A percentile compares a stretch with the other conserved stretches of the same genome.
Conservation (phyloP, 1,140 invertebrate species). For the Luehdorfia chinensis region DNA sequence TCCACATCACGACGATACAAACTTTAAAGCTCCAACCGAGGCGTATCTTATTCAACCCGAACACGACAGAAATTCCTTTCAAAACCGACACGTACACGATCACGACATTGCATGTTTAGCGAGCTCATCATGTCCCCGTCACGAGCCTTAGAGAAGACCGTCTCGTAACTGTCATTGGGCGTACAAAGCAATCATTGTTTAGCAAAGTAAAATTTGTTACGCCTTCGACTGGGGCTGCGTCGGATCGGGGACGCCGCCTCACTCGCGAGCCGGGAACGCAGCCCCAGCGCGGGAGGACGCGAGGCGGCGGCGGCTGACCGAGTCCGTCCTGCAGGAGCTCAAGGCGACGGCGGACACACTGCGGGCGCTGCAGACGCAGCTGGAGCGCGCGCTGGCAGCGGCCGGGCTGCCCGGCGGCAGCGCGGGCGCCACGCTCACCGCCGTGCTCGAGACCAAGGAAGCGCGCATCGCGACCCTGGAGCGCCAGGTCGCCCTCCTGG, state of each 20-base stretch:
- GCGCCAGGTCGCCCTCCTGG: conserved; percentile 86
- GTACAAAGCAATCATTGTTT: conserved; percentile 58
- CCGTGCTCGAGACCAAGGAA: conserved; percentile 90
- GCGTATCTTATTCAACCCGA: conserved; percentile 55
- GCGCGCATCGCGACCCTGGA: conserved; percentile 90
- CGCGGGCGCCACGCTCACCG: conserved; percentile 84
- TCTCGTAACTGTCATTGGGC: conserved; percentile 66
- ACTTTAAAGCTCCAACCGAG: conserved; percentile 28
- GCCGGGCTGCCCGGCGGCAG: conserved; percentile 80
- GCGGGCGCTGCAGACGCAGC: conserved; percentile 85
- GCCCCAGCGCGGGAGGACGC: conserved; percentile 49
- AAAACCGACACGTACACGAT: conserved; percentile 59
- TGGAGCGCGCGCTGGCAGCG: conserved; percentile 84
- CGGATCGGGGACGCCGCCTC: conserved; percentile 26
- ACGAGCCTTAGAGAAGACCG: conserved; percentile 68
- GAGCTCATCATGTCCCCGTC: conserved; percentile 67
- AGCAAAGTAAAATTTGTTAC: conserved; percentile 54
- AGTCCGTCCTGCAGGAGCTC: conserved; percentile 82
- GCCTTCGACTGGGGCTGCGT: conserved; percentile 59
- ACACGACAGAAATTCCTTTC: conserved; percentile 41
- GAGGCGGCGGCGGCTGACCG: conserved; percentile 61
- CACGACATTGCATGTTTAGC: conserved; percentile 73
- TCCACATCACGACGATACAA: conserved; percentile 43
- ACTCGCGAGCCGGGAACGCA: conserved; percentile 33
- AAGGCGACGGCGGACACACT: conserved; percentile 88